Percentiles rank a stretch among this genome's conserved stretches.
Evolutionary conservation across 2,888 invertebrate species (phyloP).

Genomic region (Parnassius smintheus): DNA sequence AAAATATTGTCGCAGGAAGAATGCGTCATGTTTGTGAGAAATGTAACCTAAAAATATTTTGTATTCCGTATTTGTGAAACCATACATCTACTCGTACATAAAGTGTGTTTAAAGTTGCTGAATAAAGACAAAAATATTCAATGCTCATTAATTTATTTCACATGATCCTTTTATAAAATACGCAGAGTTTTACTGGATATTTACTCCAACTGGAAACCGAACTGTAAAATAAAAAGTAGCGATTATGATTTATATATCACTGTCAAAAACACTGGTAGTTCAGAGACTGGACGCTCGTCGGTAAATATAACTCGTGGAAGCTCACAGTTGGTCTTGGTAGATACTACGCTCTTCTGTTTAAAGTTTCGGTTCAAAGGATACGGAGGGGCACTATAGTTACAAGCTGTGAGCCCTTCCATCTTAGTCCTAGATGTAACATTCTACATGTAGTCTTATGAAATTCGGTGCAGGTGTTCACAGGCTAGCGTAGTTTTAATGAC

Average conservation of each 20-base stretch:
- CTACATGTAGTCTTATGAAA: too few species aligned
- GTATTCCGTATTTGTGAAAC: constrained; percentile 7
- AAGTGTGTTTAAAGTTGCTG: constrained; percentile 17
- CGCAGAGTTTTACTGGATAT: background rate
- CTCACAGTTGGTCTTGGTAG: too few species aligned
- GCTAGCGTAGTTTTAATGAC: too few species aligned
- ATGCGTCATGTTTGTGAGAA: constrained; percentile 24
- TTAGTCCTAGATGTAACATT: too few species aligned
- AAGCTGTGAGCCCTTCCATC: too few species aligned
- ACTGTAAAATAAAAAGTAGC: constrained; percentile 11
- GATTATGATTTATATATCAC: background rate
- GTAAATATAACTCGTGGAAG: too few species aligned
- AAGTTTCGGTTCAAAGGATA: too few species aligned
- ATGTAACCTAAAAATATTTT: constrained; percentile 14
- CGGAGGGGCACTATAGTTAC: too few species aligned
- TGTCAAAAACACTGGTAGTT: too few species aligned
- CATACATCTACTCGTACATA: background rate
- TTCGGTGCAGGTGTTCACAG: too few species aligned
- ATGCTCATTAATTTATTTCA: constrained; percentile 17
- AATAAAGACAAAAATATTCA: constrained; percentile 19
- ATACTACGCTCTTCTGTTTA: too few species aligned
- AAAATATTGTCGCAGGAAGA: background rate
- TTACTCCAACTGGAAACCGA: constrained; percentile 19
- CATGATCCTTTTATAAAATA: constrained; percentile 1
- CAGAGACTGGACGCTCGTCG: too few species aligned